Percentiles rank a stretch among this genome's conserved stretches.
Evolutionary conservation across 1,140 invertebrate species (phyloP).

Genomic region (Gonatopus flavifemur): DNA sequence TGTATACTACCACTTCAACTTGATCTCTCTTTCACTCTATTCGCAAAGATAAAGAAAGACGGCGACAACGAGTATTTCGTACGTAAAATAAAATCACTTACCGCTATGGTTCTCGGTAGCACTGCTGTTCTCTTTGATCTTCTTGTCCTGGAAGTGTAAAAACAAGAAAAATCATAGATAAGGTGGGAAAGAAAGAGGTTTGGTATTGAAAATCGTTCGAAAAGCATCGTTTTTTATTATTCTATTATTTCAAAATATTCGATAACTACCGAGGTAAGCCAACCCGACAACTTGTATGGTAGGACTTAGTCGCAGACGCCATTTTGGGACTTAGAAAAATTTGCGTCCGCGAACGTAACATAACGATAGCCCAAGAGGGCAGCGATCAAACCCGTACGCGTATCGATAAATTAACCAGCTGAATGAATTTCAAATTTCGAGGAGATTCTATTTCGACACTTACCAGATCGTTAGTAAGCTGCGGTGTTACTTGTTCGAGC

Average conservation of each 20-base stretch:
- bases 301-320: slow-evolving; percentile 75
- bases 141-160: slow-evolving; percentile 48
- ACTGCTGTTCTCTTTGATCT: slow-evolving; percentile 49
- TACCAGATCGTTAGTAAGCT: slow-evolving; percentile 39
- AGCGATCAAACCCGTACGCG: slow-evolving; percentile 18
- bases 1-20: no score
- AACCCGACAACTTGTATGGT: slow-evolving; percentile 27
- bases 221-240: background rate
- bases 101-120: slow-evolving; percentile 49
- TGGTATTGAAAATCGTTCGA: no score
- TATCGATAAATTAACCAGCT: slow-evolving; percentile 29
- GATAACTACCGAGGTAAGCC: no score
- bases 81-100: slow-evolving; percentile 36
- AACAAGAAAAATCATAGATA: slow-evolving; percentile 18
- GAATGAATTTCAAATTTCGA: background rate
- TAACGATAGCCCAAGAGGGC: slow-evolving; percentile 41
- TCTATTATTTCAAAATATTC: no score
- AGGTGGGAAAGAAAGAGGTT: no score
- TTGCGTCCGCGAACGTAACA: slow-evolving; percentile 51
- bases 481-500: slow-evolving; percentile 33
- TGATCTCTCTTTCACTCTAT: no score
- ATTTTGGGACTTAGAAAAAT: slow-evolving; percentile 86
- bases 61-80: no score
- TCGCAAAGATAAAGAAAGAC: no score
- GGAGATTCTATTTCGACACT: slow-evolving; percentile 28